Base-by-base conservation (phyloP, 2,797 vertebrate species). In the Coreius guichenoti region DNA sequence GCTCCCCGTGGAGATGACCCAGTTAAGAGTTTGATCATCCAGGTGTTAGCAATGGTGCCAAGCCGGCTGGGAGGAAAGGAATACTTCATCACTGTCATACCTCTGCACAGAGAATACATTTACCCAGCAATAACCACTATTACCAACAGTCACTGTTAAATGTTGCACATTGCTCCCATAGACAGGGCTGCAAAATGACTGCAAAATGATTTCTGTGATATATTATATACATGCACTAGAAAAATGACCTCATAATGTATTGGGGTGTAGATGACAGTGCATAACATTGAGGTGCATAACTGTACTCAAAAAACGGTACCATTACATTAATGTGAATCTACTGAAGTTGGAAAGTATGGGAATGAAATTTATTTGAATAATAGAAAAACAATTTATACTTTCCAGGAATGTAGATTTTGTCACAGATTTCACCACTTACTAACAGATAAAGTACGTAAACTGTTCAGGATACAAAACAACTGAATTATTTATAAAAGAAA, bases 51-150 rank as follows among this genome's bases (percentile, higher is more conserved):
- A 54, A 21, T 19, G 33, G 54, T 81, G 78, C 49, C 8, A 74
- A 75, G 68, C 78, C 78, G 87, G 23, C 47, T 47, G 47, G 72
- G 83, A 88, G 77, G 65, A 83, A 65, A 77, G 45, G 56, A 33
- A 4, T 49, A 79, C 85, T 89, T 81, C 31, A 90, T 88, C 87
- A 88, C 39, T 83, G 83, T 89, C 85, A 78, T 86, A 76, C 87
- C 63, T 39, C 29, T 73, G 29, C 49, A 78, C 51, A 33, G 65
- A 84, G n/a, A 69, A 75, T 76, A 76, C 73, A 76, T 83, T 56
- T 83, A 68, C 73, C 61, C n/a, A 73, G 61, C 82, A 78, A 45
- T 43, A 76, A 68, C 49, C 33, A 77, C 63, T 54, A 69, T 80
- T 14, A 49, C 39, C 67, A 13, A 70, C 31, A 58, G 49, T 39